Conservation (phyloP, 1,140 invertebrate genomes). For the Nylanderia fulva region DNA sequence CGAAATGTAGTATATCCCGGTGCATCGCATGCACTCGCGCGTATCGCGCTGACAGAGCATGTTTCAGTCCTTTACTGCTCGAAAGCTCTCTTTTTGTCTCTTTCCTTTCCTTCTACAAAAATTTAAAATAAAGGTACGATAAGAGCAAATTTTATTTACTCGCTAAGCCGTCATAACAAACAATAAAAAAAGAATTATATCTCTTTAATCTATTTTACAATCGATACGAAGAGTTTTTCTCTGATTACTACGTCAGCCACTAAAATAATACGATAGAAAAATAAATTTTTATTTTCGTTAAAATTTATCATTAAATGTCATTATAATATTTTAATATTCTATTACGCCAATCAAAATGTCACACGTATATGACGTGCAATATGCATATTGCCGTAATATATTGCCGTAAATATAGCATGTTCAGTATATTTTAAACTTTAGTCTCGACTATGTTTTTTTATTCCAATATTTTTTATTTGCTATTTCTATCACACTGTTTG, state of each 20-base stretch:
- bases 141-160: not conserved
- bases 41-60: slow-evolving; percentile 11
- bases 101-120: too few relatives aligned
- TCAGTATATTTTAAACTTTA: too few relatives aligned
- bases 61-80: too few relatives aligned
- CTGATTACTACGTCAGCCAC: too few relatives aligned
- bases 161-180: too few relatives aligned
- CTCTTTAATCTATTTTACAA: not conserved
- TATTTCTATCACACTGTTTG: too few relatives aligned
- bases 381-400: too few relatives aligned
- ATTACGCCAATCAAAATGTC: not conserved
- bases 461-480: too few relatives aligned
- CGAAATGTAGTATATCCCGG: not conserved
- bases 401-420: too few relatives aligned
- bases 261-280: not conserved
- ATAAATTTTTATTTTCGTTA: not conserved
- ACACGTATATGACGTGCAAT: not conserved
- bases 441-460: too few relatives aligned
- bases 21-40: not conserved
- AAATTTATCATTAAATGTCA: not conserved
- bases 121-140: not conserved
- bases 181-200: not conserved
- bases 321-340: not conserved
- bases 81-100: too few relatives aligned
- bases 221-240: not conserved